Conservation (phyloP, 2,888 invertebrate species). For the Theretra japonica region DNA sequence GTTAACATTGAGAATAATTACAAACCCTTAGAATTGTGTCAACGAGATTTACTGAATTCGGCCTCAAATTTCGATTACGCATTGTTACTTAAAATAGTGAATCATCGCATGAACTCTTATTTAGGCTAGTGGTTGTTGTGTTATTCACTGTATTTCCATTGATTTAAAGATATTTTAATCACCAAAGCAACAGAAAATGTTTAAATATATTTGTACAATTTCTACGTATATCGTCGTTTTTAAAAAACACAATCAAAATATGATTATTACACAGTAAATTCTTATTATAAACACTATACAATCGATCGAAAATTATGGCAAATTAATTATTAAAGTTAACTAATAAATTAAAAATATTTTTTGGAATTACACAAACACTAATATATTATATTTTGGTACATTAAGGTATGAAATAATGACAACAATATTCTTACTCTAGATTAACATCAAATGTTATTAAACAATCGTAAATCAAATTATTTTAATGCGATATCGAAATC, state of each 20-base stretch:
- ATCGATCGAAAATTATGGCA: neutral
- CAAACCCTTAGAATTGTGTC: neutral
- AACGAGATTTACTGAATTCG: neutral
- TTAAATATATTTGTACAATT: constrained; percentile 47
- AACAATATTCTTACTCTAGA: constrained; percentile 8
- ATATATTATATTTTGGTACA: constrained; percentile 35
- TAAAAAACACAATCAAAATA: neutral
- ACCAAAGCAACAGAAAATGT: neutral
- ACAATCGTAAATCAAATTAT: neutral
- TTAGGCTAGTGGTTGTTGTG: neutral
- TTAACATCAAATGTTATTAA: constrained; percentile 19
- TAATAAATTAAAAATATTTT: neutral
- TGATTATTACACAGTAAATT: neutral
- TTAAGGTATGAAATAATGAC: neutral
- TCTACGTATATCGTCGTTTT: constrained; percentile 51
- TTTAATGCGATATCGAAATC: neutral
- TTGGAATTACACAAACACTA: constrained; percentile 23
- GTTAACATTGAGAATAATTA: neutral
- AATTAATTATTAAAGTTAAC: neutral
- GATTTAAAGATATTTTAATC: neutral
- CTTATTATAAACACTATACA: neutral
- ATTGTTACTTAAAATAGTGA: neutral
- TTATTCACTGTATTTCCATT: neutral
- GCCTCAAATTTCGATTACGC: too few relatives aligned
- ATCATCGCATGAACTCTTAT: neutral